Percentiles rank a stretch among this genome's conserved stretches.
phyloP scores from a whole-genome alignment of 2,113 vertebrate species.

The Acrocephalus arundinaceus region DNA sequence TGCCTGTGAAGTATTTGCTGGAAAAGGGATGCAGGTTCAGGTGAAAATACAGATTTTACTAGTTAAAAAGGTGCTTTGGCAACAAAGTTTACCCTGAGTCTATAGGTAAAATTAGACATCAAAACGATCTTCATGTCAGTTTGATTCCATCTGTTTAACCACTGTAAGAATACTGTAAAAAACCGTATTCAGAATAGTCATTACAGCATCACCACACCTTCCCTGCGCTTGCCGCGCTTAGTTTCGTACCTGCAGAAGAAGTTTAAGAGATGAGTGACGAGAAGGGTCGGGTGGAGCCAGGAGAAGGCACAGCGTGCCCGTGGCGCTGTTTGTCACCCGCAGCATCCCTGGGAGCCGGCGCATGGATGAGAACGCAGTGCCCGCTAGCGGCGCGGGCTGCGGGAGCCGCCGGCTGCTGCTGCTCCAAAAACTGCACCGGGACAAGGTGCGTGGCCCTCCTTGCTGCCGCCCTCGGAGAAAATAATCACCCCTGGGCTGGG shows the following conservation, averaged over 20 bases:
- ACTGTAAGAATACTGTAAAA: background rate
- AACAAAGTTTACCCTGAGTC: background rate
- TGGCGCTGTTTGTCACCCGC: fast-evolving
- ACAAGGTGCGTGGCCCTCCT: background rate
- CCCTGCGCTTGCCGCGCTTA: background rate
- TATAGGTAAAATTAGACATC: background rate
- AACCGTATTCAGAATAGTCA: fast-evolving
- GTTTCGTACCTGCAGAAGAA: background rate
- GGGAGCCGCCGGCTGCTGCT: background rate
- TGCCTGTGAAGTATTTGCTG: background rate
- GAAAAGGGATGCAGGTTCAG: background rate
- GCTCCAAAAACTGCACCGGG: fast-evolving
- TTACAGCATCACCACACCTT: background rate
- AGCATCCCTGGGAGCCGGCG: background rate
- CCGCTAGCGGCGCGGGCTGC: conserved; percentile 32
- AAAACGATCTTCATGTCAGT: background rate
- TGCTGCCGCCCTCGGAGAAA: background rate
- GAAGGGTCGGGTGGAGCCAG: fast-evolving
- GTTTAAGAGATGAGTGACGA: background rate
- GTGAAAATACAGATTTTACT: background rate
- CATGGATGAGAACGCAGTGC: background rate
- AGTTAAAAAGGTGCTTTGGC: background rate
- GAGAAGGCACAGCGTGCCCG: background rate
- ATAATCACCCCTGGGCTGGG: background rate
- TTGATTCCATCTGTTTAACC: background rate